These are phyloP conservation scores for Gymnodraco acuticeps DNA, from an alignment of 2,797 vertebrate species.

Conservation along the genomic window DNA sequence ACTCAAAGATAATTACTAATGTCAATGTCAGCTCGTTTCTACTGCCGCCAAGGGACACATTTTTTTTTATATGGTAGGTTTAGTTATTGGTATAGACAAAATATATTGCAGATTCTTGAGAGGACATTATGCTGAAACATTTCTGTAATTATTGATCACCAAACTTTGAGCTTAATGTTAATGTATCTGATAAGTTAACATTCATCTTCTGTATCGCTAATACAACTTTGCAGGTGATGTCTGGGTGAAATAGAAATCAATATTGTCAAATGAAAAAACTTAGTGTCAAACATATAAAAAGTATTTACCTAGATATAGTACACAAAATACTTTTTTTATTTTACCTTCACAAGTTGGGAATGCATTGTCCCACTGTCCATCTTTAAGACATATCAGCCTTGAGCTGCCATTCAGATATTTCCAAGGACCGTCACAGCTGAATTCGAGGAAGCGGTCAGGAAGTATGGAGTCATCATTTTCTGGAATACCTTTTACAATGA, in stretches of 20 bases:
- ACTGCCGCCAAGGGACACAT: too few relatives aligned
- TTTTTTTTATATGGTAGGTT: too few relatives aligned
- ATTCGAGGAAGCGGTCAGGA: constrained; percentile 51
- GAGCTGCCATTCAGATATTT: constrained; percentile 49
- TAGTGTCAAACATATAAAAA: too few relatives aligned
- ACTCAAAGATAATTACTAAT: neutral
- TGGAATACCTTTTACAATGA: constrained; percentile 51
- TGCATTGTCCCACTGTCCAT: constrained; percentile 65
- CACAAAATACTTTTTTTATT: too few relatives aligned
- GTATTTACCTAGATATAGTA: too few relatives aligned
- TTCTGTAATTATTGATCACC: neutral
- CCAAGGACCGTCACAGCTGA: constrained; percentile 49
- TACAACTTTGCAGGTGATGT: constrained; percentile 28
- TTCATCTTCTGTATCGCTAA: neutral
- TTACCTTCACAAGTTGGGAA: constrained; percentile 75
- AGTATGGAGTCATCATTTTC: constrained; percentile 6
- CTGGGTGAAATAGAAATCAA: constrained; percentile 35
- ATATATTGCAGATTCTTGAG: neutral
- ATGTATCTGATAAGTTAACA: neutral
- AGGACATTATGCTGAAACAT: neutral
- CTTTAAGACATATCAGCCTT: constrained; percentile 50
- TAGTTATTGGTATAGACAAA: neutral
- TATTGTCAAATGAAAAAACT: neutral
- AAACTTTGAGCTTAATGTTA: neutral
- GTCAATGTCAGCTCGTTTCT: neutral